Base-by-base conservation (phyloP, 2,113 vertebrate species). In the Tetrax tetrax region DNA sequence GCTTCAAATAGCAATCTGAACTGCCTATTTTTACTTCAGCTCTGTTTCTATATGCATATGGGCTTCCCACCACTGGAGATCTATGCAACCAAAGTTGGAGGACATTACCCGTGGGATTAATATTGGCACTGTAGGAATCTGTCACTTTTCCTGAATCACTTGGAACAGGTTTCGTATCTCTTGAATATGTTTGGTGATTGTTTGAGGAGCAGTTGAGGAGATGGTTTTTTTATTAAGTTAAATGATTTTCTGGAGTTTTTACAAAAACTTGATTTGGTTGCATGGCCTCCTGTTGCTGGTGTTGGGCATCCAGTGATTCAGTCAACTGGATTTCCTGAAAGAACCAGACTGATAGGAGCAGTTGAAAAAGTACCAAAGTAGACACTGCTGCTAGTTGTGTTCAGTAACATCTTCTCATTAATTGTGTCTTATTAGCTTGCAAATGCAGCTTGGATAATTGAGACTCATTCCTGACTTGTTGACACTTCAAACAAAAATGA, bases 401-500 rank as follows among this genome's bases (percentile, higher is more conserved):
- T 75, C 2, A 1, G 48, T 88, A 81, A 91, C 69, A 57, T 94
- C 63, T 93, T 93, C 35, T 72, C 37, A 77, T 87, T 92, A 90
- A 81, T 51, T 66, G 71, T 88, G 83, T 82, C 89, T 43, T 78
- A 69, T 92, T 96, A 59, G 80, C 80, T 90, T 96, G 91, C 78
- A 96, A 88, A 95, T 95, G 83, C 31, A 53, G 6, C 60, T 78
- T 78, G 77, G 37, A 59, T 89, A 89, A 77, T 80, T 87, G 70
- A 93, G 65, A n/a, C 41, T 87, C 20, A 47, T 65, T 93, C 77
- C 83, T 94, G 82, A 79, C 63, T 93, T 93, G 78, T 92, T 95
- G 95, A 83, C 54, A 76, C 81, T 96, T 92, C 23, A 54, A 89
- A 89, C 61, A 90, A 88, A 96, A 95, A 45, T 83, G 43, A 79